These are phyloP conservation scores for Tetraodon nigroviridis DNA, from an alignment of 2,113 vertebrate genomes.

Conservation along the genomic window DNA sequence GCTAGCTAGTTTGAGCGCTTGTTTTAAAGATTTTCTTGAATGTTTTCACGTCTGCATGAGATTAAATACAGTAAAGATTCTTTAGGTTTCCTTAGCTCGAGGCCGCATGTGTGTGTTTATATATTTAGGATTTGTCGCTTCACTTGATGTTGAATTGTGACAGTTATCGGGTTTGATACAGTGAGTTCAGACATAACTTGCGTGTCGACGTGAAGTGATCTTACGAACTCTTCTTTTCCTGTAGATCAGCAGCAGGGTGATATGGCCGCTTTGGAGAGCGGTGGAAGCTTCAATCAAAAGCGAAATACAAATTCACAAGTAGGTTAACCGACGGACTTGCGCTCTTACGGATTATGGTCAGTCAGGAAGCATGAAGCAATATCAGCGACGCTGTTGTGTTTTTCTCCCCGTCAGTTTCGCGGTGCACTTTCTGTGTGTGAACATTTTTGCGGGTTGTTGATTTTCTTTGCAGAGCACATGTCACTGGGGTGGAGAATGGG, in stretches of 20 bases:
- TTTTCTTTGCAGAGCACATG: conserved; percentile 70
- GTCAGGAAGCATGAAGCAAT: background rate
- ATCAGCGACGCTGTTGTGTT: background rate
- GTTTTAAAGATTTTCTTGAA: conserved; percentile 18
- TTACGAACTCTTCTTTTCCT: conserved; percentile 52
- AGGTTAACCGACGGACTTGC: conserved; percentile 26
- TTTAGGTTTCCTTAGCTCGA: background rate
- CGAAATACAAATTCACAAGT: conserved; percentile 72
- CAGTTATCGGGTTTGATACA: no score
- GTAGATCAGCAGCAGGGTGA: conserved; percentile 77
- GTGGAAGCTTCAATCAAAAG: conserved; percentile 72
- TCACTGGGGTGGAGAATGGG: conserved; percentile 69
- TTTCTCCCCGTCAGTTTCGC: background rate
- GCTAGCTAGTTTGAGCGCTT: conserved; percentile 48
- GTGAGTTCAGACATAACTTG: background rate
- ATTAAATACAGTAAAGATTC: background rate
- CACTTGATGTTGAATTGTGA: no score
- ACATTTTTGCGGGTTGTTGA: conserved; percentile 53
- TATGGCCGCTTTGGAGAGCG: conserved; percentile 73
- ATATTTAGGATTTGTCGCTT: no score
- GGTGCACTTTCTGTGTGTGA: background rate
- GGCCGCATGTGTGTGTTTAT: background rate
- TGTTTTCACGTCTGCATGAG: background rate
- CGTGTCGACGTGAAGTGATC: conserved; percentile 24
- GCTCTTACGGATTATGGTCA: background rate